phyloP scores from a whole-genome alignment of 2,888 invertebrate species.

The Horisme vitalbata region DNA sequence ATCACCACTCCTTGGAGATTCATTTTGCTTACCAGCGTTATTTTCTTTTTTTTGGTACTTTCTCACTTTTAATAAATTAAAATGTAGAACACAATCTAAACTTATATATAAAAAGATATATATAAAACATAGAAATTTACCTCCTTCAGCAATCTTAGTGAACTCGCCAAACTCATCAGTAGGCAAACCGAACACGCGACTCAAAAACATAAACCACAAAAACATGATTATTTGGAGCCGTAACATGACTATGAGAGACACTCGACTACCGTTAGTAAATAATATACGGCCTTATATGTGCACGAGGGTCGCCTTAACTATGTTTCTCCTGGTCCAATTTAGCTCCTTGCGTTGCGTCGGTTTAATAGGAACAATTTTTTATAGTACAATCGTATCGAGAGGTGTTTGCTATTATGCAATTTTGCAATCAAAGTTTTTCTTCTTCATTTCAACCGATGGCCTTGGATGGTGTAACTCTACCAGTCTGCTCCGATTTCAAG shows the following conservation, averaged over 20 bases:
- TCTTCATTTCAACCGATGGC: too few relatives aligned
- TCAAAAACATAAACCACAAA: slow-evolving; percentile 49
- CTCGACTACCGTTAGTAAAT: slow-evolving; percentile 30
- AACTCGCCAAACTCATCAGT: slow-evolving; percentile 55
- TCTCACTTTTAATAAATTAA: too few relatives aligned
- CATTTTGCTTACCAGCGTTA: too few relatives aligned
- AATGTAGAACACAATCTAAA: too few relatives aligned
- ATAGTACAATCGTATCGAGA: slow-evolving; percentile 54
- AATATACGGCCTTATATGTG: slow-evolving; percentile 54
- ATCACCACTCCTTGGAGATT: too few relatives aligned
- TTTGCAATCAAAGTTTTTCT: not conserved
- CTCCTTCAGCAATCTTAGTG: slow-evolving; percentile 52
- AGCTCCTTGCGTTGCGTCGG: slow-evolving; percentile 54
- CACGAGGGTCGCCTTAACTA: slow-evolving; percentile 50
- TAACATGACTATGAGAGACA: slow-evolving; percentile 36
- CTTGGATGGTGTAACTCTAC: too few relatives aligned
- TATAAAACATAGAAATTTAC: slow-evolving; percentile 14
- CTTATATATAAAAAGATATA: too few relatives aligned
- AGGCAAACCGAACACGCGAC: slow-evolving; percentile 44
- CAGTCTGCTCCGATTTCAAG: too few relatives aligned
- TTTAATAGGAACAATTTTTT: slow-evolving; percentile 61
- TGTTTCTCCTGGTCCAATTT: slow-evolving; percentile 72
- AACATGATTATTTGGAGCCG: slow-evolving; percentile 44
- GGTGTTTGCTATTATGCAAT: slow-evolving; percentile 18
- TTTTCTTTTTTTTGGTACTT: too few relatives aligned